phyloP scores from a whole-genome alignment of 1,140 invertebrate species.

The Atta cephalotes region DNA sequence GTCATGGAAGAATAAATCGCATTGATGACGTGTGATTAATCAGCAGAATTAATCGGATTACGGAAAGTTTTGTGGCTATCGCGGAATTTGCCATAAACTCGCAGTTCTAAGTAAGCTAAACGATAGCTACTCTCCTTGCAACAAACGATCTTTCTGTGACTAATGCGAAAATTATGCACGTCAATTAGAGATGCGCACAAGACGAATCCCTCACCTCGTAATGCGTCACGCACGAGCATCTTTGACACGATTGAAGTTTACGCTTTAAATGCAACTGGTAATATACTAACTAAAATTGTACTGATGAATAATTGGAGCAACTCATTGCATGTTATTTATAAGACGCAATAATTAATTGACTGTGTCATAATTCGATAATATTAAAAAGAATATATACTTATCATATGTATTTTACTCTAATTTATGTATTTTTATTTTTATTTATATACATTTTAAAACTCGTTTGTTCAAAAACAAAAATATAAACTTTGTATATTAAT shows the following conservation, averaged over 20 bases:
- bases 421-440: not conserved
- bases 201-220: not conserved
- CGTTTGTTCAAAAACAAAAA: not conserved
- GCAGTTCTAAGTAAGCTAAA: not conserved
- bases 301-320: not conserved
- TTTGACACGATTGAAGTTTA: conserved; percentile 16
- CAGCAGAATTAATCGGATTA: not conserved
- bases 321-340: not conserved
- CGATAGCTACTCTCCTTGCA: not conserved
- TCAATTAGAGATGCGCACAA: not conserved
- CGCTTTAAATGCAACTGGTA: not conserved
- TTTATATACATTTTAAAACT: not conserved
- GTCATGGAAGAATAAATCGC: not conserved
- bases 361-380: not conserved
- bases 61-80: not conserved
- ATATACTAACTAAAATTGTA: not conserved
- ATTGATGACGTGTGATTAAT: not conserved
- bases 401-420: not conserved
- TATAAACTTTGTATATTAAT: not conserved
- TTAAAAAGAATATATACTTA: not conserved
- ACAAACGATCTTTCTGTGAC: not conserved
- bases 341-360: not conserved
- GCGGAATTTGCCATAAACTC: not conserved
- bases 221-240: not conserved
- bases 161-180: not conserved